A percentile compares a stretch with the other conserved stretches of the same genome.
Evolutionary conservation across 2,797 vertebrate species (phyloP).

Genomic region (Discoglossus pictus): DNA sequence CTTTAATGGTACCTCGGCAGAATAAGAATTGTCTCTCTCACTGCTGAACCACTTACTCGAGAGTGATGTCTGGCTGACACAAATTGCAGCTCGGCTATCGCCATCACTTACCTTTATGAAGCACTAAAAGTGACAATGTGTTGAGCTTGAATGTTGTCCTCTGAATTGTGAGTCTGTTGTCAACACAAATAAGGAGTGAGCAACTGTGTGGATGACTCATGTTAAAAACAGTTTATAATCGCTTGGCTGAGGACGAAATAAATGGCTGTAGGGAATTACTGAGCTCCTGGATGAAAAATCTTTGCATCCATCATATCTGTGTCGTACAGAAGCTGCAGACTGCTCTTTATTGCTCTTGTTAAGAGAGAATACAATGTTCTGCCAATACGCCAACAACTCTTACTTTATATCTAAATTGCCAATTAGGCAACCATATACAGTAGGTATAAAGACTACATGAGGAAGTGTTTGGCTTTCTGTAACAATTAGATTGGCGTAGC

Average conservation of each 20-base stretch:
- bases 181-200: conserved; percentile 21
- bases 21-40: too few species aligned
- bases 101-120: not conserved
- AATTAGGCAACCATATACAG: too few species aligned
- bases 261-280: not conserved
- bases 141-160: not conserved
- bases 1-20: too few species aligned
- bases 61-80: not conserved
- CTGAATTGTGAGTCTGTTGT: conserved; percentile 22
- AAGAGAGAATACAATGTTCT: too few species aligned
- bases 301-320: not conserved
- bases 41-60: not conserved
- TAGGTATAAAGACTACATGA: too few species aligned
- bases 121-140: not conserved
- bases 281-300: not conserved
- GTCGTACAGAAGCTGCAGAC: not conserved
- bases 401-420: too few species aligned
- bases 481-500: too few species aligned
- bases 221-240: conserved; percentile 18
- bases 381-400: too few species aligned
- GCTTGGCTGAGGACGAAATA: conserved; percentile 7
- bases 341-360: too few species aligned
- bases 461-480: too few species aligned
- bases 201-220: conserved; percentile 16
- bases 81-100: not conserved